Percentiles rank a stretch among this genome's conserved stretches.
These are phyloP conservation scores for Zaprionus davidi DNA, from an alignment of 1,140 invertebrate species.

Conservation along the genomic window DNA sequence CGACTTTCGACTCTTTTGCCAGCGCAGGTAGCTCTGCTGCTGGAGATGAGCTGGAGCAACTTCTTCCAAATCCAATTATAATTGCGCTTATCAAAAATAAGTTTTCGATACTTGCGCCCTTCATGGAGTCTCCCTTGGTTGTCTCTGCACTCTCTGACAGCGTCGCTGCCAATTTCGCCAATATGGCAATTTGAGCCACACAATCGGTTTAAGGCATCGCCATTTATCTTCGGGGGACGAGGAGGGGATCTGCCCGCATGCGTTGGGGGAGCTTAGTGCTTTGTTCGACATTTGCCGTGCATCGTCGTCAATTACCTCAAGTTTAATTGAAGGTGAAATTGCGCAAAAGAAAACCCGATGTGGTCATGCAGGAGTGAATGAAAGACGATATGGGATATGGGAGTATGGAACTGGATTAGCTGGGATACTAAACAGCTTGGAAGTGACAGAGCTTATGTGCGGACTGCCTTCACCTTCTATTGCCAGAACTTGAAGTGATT, in stretches of 20 bases:
- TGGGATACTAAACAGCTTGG: slow-evolving; percentile 37
- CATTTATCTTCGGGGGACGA: slow-evolving; percentile 72
- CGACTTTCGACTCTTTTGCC: slow-evolving; percentile 42
- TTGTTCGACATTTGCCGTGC: slow-evolving; percentile 60
- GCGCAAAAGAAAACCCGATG: slow-evolving; percentile 58
- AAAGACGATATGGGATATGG: slow-evolving; percentile 39
- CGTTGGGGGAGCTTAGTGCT: slow-evolving; percentile 32
- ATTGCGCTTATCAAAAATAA: slow-evolving; percentile 84
- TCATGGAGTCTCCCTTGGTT: slow-evolving; percentile 18
- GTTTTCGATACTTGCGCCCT: slow-evolving; percentile 75
- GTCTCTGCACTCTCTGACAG: slow-evolving; percentile 29
- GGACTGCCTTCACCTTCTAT: neutral
- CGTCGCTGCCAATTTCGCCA: slow-evolving; percentile 78
- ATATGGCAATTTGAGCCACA: slow-evolving; percentile 83
- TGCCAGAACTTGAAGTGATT: neutral
- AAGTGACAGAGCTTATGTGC: slow-evolving; percentile 24
- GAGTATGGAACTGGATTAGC: slow-evolving; percentile 33
- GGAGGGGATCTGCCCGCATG: neutral
- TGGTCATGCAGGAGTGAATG: slow-evolving; percentile 62
- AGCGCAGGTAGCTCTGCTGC: slow-evolving; percentile 41
- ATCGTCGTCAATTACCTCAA: slow-evolving; percentile 76
- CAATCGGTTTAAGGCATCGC: slow-evolving; percentile 82
- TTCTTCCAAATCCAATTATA: slow-evolving; percentile 83
- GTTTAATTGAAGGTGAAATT: slow-evolving; percentile 83
- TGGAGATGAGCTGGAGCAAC: slow-evolving; percentile 47